These are phyloP conservation scores for Hecatera dysodea DNA, from an alignment of 2,888 invertebrate species.

Conservation along the genomic window DNA sequence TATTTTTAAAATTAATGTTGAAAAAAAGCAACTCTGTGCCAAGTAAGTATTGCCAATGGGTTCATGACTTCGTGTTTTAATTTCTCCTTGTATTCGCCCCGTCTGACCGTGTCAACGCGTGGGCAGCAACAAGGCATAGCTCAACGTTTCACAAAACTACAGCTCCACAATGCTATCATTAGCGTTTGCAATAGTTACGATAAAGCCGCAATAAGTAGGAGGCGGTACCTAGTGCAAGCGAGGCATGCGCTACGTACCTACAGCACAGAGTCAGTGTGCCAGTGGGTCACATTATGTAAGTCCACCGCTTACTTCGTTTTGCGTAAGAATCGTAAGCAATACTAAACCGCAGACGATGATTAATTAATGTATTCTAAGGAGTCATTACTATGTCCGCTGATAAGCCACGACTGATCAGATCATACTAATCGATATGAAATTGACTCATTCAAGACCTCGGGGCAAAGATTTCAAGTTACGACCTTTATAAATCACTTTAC, in stretches of 20 bases:
- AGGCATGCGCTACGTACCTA: slow-evolving; percentile 69
- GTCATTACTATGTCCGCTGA: slow-evolving; percentile 50
- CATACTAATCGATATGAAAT: slow-evolving; percentile 13
- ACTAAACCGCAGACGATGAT: slow-evolving; percentile 74
- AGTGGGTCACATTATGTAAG: slow-evolving; percentile 86
- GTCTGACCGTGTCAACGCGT: neutral
- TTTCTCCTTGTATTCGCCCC: slow-evolving; percentile 2
- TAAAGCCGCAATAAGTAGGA: slow-evolving; percentile 72
- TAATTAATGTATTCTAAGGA: slow-evolving; percentile 67
- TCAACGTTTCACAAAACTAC: slow-evolving; percentile 9
- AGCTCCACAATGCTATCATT: slow-evolving; percentile 25
- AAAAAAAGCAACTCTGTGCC: neutral
- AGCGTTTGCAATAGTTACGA: slow-evolving; percentile 67
- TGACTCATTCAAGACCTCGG: slow-evolving; percentile 20
- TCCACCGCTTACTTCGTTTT: slow-evolving; percentile 84
- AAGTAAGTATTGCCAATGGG: neutral
- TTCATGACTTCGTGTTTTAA: neutral
- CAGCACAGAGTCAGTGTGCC: slow-evolving; percentile 85
- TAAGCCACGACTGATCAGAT: slow-evolving; percentile 28
- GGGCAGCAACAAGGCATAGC: neutral
- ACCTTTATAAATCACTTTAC: neutral
- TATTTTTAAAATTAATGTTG: neutral
- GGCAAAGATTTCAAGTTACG: neutral
- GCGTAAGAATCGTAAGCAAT: slow-evolving; percentile 83
- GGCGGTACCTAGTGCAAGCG: slow-evolving; percentile 72